Percentiles rank a stretch among this genome's conserved stretches.
phyloP scores from a whole-genome alignment of 2,797 vertebrate species.

The Coregonus ussuriensis region DNA sequence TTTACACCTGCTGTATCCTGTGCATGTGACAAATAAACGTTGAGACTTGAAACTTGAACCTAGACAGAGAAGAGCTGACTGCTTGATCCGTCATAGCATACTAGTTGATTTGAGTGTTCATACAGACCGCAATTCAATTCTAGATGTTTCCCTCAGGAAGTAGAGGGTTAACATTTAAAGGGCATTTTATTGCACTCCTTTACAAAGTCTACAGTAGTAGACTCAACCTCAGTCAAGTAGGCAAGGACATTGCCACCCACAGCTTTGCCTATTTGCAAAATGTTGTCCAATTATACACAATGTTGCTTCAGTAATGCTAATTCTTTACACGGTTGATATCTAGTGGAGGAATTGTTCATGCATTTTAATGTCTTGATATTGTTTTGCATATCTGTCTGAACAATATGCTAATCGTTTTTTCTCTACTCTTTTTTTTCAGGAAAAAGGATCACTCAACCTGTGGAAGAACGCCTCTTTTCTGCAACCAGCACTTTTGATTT shows the following conservation, averaged over 20 bases:
- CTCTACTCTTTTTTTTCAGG: conserved; percentile 70
- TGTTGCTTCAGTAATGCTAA: background rate
- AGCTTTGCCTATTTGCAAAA: background rate
- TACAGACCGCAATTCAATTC: background rate
- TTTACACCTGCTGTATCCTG: too few relatives aligned
- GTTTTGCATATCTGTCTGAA: background rate
- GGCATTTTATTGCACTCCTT: conserved; percentile 61
- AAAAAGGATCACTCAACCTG: conserved; percentile 76
- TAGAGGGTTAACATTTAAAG: conserved; percentile 71
- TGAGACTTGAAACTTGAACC: too few relatives aligned
- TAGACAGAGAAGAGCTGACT: background rate
- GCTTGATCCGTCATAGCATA: background rate
- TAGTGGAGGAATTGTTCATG: background rate
- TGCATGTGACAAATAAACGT: too few relatives aligned
- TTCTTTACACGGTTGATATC: background rate
- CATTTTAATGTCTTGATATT: background rate
- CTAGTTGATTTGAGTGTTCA: background rate
- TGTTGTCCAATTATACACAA: background rate
- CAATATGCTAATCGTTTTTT: conserved; percentile 37
- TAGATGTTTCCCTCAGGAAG: background rate
- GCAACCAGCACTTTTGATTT: conserved; percentile 85
- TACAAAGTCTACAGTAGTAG: conserved; percentile 15
- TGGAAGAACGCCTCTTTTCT: conserved; percentile 82
- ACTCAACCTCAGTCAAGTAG: background rate
- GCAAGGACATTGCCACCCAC: background rate